A percentile compares a stretch with the other conserved stretches of the same genome.
phyloP scores from a whole-genome alignment of 2,797 vertebrate genomes.

The Hydrolagus colliei region DNA sequence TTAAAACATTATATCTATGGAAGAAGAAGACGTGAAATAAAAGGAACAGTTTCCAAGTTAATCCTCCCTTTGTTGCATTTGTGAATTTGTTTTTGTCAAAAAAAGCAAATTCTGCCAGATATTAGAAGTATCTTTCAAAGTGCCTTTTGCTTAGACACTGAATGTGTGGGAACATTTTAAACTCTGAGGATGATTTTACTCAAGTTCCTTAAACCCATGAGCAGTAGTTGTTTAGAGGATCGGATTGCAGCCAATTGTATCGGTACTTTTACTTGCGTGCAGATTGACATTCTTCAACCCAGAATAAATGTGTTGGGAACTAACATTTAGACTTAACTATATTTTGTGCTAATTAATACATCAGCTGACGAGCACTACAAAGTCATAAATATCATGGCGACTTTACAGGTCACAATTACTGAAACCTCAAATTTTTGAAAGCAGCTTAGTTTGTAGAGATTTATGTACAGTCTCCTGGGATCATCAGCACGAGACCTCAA shows the following conservation, averaged over 20 bases:
- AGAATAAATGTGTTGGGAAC: background rate
- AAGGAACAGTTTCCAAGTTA: too few relatives aligned
- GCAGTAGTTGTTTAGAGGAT: background rate
- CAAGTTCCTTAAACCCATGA: background rate
- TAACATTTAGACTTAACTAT: background rate
- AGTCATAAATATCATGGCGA: background rate
- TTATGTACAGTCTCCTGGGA: too few relatives aligned
- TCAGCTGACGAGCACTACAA: constrained; percentile 8
- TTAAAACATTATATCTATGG: too few relatives aligned
- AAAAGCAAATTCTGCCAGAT: too few relatives aligned
- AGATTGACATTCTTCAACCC: background rate
- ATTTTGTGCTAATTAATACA: background rate
- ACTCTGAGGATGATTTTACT: background rate
- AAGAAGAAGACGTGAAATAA: too few relatives aligned
- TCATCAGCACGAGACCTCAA: too few relatives aligned
- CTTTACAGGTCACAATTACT: background rate
- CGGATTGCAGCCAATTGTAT: too few relatives aligned
- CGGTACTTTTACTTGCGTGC: too few relatives aligned
- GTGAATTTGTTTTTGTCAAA: too few relatives aligned
- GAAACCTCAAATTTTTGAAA: background rate
- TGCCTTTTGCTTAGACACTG: background rate
- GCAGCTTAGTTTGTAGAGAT: background rate
- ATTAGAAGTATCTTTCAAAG: background rate
- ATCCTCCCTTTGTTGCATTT: too few relatives aligned
- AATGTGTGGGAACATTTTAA: background rate